phyloP scores from a whole-genome alignment of 2,113 vertebrate genomes.

The Otocyon megalotis region DNA sequence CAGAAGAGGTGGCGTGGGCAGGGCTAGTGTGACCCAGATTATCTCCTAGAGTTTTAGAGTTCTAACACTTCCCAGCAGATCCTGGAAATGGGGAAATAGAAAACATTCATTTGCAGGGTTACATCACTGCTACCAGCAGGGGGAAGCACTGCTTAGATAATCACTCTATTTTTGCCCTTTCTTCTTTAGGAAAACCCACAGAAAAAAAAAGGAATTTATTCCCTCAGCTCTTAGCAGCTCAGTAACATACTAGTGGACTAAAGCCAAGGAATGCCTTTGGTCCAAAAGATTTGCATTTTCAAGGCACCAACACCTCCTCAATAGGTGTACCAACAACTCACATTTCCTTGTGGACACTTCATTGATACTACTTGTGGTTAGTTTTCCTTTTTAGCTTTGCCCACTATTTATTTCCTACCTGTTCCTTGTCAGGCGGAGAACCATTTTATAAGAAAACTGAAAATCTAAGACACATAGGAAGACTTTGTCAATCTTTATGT shows the following conservation, averaged over 20 bases:
- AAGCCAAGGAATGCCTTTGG: not conserved
- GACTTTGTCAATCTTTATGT: not conserved
- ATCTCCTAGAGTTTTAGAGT: not conserved
- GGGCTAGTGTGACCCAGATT: not conserved
- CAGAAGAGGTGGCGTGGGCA: not conserved
- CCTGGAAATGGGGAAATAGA: not conserved
- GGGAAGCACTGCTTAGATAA: constrained; percentile 59
- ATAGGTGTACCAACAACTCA: not conserved
- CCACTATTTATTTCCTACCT: not conserved
- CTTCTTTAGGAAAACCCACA: not conserved
- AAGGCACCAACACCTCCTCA: not conserved
- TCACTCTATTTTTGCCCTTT: constrained; percentile 23
- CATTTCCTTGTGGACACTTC: not conserved
- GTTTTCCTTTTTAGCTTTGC: not conserved
- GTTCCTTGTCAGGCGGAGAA: not conserved
- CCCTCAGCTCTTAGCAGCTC: not conserved
- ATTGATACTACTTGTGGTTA: not conserved
- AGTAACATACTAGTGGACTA: not conserved
- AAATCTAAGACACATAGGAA: not conserved
- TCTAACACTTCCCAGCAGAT: not conserved
- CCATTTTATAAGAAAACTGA: not conserved
- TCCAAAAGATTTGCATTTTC: not conserved
- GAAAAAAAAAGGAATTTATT: not conserved
- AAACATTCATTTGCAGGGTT: not conserved
- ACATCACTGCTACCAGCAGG: constrained; percentile 50